Evolutionary conservation across 2,888 invertebrate species (phyloP).

Genomic region (Spisula subtruncata): DNA sequence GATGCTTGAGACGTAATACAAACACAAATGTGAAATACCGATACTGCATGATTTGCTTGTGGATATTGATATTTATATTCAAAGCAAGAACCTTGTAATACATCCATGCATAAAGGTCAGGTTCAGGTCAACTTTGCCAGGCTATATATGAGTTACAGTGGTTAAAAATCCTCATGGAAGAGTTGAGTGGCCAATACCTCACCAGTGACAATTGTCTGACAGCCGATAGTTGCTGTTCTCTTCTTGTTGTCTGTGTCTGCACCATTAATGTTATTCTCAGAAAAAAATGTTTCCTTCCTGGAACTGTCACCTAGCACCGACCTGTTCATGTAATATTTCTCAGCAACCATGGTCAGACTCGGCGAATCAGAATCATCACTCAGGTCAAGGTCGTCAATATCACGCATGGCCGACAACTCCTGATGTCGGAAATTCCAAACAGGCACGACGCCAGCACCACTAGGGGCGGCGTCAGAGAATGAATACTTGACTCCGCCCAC

Average conservation of each 20-base stretch:
- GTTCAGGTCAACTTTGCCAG: no score
- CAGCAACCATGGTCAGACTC: conserved; percentile 86
- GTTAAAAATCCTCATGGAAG: conserved; percentile 86
- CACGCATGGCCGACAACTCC: conserved; percentile 82
- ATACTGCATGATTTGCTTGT: no score
- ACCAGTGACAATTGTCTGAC: conserved; percentile 87
- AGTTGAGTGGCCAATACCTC: conserved; percentile 87
- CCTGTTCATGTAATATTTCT: conserved; percentile 86
- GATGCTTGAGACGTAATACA: no score
- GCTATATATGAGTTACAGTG: no score
- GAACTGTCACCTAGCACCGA: conserved; percentile 85
- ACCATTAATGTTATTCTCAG: conserved; percentile 38
- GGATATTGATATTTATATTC: no score
- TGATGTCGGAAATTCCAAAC: conserved; percentile 86
- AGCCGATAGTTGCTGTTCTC: conserved; percentile 80
- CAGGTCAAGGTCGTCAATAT: conserved; percentile 83
- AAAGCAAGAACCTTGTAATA: no score
- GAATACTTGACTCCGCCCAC: conserved; percentile 83
- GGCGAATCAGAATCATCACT: conserved; percentile 82
- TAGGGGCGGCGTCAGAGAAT: conserved; percentile 86
- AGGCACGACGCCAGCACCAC: conserved; percentile 86
- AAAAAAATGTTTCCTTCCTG: conserved; percentile 60
- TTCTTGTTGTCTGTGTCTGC: conserved; percentile 46
- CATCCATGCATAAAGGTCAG: no score
- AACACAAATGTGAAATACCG: no score